These are phyloP conservation scores for Corticium candelabrum DNA, from an alignment of 37 sponge, comb jelly and placozoan genomes.

Conservation along the genomic window DNA sequence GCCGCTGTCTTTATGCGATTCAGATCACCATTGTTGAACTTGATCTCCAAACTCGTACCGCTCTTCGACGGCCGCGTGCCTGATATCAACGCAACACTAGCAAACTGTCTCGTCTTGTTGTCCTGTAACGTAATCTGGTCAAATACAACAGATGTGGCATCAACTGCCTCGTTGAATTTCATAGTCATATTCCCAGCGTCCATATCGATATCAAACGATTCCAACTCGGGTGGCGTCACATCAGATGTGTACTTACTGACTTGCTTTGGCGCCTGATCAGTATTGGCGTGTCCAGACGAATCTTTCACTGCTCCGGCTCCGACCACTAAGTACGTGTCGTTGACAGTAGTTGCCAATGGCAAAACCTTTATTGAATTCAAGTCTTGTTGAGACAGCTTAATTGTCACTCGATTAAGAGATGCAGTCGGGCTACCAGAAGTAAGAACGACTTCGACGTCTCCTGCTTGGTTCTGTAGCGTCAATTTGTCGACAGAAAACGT, in stretches of 20 bases:
- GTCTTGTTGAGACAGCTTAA: slow-evolving; percentile 33
- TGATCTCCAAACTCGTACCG: background rate
- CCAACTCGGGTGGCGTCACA: slow-evolving; percentile 47
- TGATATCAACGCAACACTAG: background rate
- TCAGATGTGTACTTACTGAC: slow-evolving; percentile 36
- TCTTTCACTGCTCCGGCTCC: slow-evolving; percentile 45
- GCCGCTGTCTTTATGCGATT: background rate
- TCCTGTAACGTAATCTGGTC: slow-evolving; percentile 1
- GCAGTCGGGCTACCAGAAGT: background rate
- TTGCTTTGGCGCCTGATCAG: background rate
- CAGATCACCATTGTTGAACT: background rate
- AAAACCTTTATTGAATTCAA: background rate
- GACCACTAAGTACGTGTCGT: slow-evolving; percentile 55
- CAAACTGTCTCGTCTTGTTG: background rate
- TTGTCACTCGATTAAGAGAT: background rate
- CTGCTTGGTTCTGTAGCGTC: slow-evolving; percentile 32
- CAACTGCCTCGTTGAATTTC: slow-evolving; percentile 1
- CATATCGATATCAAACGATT: slow-evolving; percentile 19
- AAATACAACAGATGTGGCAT: background rate
- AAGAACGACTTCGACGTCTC: background rate
- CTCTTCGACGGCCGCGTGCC: background rate
- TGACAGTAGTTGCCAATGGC: slow-evolving; percentile 20
- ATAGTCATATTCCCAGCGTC: background rate
- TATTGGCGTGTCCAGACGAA: slow-evolving; percentile 9
- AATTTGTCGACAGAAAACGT: slow-evolving; percentile 42